Conservation (phyloP, 2,797 vertebrate genomes). For the Eulemur albifrons region DNA sequence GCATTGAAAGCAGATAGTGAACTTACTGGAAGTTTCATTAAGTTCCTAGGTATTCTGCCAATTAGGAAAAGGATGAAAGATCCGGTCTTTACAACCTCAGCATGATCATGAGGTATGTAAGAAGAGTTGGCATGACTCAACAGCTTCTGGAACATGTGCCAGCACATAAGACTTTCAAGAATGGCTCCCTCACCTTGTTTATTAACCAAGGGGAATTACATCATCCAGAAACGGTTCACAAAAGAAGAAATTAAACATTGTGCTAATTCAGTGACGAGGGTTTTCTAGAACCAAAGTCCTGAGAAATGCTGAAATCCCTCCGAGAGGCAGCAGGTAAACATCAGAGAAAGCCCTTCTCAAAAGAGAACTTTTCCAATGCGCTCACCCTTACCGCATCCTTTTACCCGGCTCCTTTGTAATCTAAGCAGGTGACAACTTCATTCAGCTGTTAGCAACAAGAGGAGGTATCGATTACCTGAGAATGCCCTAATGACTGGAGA, state of each 20-base stretch:
- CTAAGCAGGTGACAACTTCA: slow-evolving; percentile 85
- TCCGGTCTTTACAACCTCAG: not conserved
- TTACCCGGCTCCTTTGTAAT: slow-evolving; percentile 77
- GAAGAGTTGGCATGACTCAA: not conserved
- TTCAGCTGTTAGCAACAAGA: slow-evolving; percentile 86
- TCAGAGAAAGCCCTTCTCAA: not conserved
- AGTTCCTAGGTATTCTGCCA: not conserved
- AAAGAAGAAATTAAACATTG: not conserved
- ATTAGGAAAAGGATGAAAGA: not conserved
- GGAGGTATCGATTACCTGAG: slow-evolving; percentile 86
- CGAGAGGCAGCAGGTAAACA: not conserved
- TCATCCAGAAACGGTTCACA: not conserved
- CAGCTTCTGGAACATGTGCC: not conserved
- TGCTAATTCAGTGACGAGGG: accelerated
- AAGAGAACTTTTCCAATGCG: not conserved
- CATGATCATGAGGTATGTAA: not conserved
- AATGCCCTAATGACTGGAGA: slow-evolving; percentile 86
- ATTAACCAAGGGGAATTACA: not conserved
- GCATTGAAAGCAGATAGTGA: not conserved
- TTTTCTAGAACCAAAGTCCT: not conserved
- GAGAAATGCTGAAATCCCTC: not conserved
- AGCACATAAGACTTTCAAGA: slow-evolving; percentile 4
- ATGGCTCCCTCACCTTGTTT: not conserved
- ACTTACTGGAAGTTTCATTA: not conserved
- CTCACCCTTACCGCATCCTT: slow-evolving; percentile 42